Conservation (phyloP, 2,888 invertebrate genomes). For the Trissolcus brochymenae region DNA sequence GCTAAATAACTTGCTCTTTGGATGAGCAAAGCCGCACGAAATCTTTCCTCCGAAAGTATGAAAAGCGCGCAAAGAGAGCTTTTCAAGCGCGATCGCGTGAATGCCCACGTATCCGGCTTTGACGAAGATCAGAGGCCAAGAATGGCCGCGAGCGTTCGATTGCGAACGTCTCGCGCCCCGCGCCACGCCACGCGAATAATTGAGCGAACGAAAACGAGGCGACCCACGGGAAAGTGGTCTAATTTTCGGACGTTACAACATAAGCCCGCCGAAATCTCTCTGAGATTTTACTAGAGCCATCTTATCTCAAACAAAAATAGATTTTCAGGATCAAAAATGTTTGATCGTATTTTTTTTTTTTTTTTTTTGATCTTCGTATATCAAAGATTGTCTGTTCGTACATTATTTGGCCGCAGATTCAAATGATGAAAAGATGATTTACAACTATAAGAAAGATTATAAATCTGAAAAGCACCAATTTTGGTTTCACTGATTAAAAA, state of each 20-base stretch:
- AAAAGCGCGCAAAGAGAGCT: conserved; percentile 43
- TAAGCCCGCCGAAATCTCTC: conserved; percentile 2
- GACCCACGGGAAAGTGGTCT: conserved; percentile 35
- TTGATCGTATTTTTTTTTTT: neutral
- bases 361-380: neutral
- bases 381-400: neutral
- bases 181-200: conserved; percentile 20
- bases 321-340: neutral
- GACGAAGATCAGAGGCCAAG: conserved; percentile 43
- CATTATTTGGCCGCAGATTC: neutral
- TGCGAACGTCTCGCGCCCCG: conserved; percentile 7
- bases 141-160: conserved; percentile 49
- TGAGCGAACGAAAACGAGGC: conserved; percentile 40
- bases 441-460: too few species aligned
- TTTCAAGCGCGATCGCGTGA: conserved; percentile 51
- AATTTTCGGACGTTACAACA: conserved; percentile 20
- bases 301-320: neutral
- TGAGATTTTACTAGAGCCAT: neutral
- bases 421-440: too few species aligned
- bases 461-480: too few species aligned
- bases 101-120: conserved; percentile 39
- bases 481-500: too few species aligned
- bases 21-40: conserved; percentile 31
- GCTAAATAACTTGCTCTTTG: conserved; percentile 39
- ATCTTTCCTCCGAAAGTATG: conserved; percentile 31